Conservation (phyloP, 2,113 vertebrate species). For the Leptodactylus fuscus region DNA sequence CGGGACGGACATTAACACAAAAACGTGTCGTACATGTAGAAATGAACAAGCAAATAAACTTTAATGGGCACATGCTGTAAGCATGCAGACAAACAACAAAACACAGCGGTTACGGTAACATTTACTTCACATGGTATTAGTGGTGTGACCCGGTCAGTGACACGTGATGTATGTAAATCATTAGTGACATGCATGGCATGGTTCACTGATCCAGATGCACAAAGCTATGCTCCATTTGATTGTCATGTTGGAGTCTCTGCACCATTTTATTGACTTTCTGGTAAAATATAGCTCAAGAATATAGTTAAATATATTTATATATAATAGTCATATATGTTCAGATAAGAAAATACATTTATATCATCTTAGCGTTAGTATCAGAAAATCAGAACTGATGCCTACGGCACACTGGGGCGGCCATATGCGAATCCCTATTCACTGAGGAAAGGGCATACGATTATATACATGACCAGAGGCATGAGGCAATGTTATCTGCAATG, state of each 20-base stretch:
- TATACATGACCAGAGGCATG: background rate
- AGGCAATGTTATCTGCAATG: too few species aligned
- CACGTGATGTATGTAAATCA: constrained; percentile 66
- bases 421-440: background rate
- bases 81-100: constrained; percentile 75
- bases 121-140: constrained; percentile 71
- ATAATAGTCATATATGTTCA: background rate
- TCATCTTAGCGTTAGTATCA: background rate
- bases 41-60: constrained; percentile 72
- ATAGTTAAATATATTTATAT: background rate
- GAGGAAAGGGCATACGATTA: background rate
- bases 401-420: background rate
- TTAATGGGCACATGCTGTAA: constrained; percentile 76
- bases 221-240: constrained; percentile 6
- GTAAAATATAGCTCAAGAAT: constrained; percentile 23
- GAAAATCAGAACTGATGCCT: background rate
- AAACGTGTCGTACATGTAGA: constrained; percentile 66
- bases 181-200: constrained; percentile 65
- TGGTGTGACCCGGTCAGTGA: constrained; percentile 71
- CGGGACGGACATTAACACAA: constrained; percentile 60
- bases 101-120: constrained; percentile 56
- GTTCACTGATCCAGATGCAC: constrained; percentile 48
- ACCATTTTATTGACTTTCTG: constrained; percentile 23
- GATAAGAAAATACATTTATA: constrained; percentile 13
- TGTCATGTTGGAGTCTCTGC: constrained; percentile 57